These are phyloP conservation scores for Paramormyrops hopkinsi DNA, from an alignment of 2,797 vertebrate species.

Conservation along the genomic window DNA sequence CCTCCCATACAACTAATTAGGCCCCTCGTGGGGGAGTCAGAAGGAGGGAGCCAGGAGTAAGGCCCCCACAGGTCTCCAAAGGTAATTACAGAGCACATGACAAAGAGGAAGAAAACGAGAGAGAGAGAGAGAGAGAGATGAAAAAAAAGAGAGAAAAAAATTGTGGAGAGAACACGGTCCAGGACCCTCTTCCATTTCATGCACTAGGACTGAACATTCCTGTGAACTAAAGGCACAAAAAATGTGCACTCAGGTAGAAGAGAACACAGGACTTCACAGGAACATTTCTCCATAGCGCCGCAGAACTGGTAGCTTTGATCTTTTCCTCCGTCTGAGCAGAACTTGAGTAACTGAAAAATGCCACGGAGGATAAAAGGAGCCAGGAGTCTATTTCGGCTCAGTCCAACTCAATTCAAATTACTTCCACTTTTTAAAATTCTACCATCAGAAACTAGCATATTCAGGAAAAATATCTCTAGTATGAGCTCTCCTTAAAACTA, in stretches of 20 bases:
- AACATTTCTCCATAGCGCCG: not conserved
- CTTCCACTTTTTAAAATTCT: not conserved
- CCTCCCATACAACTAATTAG: slow-evolving; percentile 44
- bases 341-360: not conserved
- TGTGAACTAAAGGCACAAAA: not conserved
- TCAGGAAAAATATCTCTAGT: not conserved
- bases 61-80: slow-evolving; percentile 45
- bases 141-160: slow-evolving; percentile 3
- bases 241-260: slow-evolving; percentile 14
- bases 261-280: slow-evolving; percentile 8
- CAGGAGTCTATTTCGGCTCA: not conserved
- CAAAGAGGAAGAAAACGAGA: not conserved
- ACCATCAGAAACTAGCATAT: not conserved
- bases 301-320: not conserved
- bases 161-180: not conserved
- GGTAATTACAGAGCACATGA: slow-evolving; percentile 26
- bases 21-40: slow-evolving; percentile 37
- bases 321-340: not conserved
- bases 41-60: slow-evolving; percentile 31
- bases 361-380: not conserved
- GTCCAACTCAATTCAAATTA: not conserved
- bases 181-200: not conserved
- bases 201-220: not conserved
- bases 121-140: not conserved
- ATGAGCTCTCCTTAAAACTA: not conserved